phyloP scores from a whole-genome alignment of 2,113 vertebrate genomes.

The Actenoides hombroni region DNA sequence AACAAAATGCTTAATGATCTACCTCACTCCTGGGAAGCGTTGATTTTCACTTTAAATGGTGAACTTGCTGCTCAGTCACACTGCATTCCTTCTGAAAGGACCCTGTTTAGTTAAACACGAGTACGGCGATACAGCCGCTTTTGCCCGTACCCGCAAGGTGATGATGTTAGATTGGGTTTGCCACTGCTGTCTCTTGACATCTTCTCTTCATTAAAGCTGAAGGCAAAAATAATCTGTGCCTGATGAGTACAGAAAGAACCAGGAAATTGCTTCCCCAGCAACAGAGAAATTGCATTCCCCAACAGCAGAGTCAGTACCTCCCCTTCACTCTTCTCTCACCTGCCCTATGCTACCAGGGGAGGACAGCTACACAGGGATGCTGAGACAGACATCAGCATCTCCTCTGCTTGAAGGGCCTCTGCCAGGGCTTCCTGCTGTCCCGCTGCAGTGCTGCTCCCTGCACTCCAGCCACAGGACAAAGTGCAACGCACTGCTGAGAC shows the following conservation, averaged over 20 bases:
- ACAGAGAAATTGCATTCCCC: neutral
- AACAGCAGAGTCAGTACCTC: neutral
- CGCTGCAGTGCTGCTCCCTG: neutral
- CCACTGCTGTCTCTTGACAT: neutral
- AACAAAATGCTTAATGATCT: slow-evolving; percentile 34
- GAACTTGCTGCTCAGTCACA: slow-evolving; percentile 22
- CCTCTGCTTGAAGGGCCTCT: neutral
- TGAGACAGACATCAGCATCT: neutral
- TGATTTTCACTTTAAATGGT: slow-evolving; percentile 43
- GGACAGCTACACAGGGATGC: neutral
- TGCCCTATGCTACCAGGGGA: neutral
- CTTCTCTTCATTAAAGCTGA: neutral
- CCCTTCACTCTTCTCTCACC: neutral
- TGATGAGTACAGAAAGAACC: neutral
- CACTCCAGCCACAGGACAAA: neutral
- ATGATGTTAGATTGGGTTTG: neutral
- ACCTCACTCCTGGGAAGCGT: neutral
- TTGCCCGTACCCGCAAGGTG: neutral
- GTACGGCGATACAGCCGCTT: neutral
- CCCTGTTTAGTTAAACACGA: neutral
- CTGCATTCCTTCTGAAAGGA: neutral
- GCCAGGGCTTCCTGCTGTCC: neutral
- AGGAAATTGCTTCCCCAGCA: neutral
- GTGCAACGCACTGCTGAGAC: fast-evolving
- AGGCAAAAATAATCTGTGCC: neutral